Evolutionary conservation across 2,113 vertebrate species (phyloP).

Genomic region (Caloenas nicobarica): DNA sequence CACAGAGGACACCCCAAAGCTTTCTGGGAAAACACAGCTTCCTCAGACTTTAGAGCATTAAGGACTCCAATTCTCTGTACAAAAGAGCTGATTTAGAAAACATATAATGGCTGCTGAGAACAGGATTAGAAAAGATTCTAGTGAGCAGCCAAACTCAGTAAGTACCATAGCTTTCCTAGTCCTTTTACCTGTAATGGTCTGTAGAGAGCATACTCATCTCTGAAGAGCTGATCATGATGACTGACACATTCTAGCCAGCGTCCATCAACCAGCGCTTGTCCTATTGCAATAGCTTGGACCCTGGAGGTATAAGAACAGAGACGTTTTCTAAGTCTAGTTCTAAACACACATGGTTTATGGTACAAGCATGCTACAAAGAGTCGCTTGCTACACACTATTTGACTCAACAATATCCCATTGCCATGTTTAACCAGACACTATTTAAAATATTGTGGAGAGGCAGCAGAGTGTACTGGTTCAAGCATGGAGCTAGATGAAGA

Average conservation of each 20-base stretch:
- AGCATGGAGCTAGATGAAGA: not conserved
- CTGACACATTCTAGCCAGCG: conserved; percentile 97
- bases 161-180: not conserved
- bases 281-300: conserved; percentile 95
- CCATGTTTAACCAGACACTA: not conserved
- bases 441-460: not conserved
- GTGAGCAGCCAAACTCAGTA: not conserved
- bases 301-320: conserved; percentile 67
- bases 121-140: not conserved
- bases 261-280: conserved; percentile 94
- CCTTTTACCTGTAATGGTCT: conserved; percentile 89
- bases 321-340: not conserved
- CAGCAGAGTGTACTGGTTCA: not conserved
- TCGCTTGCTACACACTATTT: not conserved
- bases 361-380: not conserved
- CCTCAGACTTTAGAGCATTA: not conserved
- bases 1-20: not conserved
- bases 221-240: conserved; percentile 95
- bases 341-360: not conserved
- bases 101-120: not conserved
- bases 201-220: conserved; percentile 97
- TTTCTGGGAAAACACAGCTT: not conserved
- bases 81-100: not conserved
- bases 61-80: not conserved
- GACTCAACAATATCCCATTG: not conserved